These are phyloP conservation scores for Linyphia triangularis DNA, from an alignment of 2,888 invertebrate species.

Conservation along the genomic window DNA sequence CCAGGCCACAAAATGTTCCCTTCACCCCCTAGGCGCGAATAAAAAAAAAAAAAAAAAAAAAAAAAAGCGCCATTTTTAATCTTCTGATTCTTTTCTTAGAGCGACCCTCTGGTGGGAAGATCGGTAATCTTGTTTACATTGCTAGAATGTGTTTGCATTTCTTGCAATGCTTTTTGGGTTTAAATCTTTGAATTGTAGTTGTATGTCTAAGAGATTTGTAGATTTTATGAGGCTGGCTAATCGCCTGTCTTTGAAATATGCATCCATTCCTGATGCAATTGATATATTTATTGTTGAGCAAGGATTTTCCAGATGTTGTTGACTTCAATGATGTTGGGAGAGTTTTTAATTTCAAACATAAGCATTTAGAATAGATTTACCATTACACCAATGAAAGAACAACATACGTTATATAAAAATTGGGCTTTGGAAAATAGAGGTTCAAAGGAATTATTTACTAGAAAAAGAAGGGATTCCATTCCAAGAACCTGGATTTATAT, in stretches of 20 bases:
- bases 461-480: too few relatives aligned
- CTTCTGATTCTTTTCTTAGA: neutral
- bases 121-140: slow-evolving; percentile 46
- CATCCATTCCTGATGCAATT: neutral
- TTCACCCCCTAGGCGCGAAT: slow-evolving; percentile 49
- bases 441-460: too few relatives aligned
- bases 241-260: neutral
- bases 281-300: too few relatives aligned
- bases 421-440: too few relatives aligned
- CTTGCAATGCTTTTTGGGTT: neutral
- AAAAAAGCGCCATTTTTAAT: slow-evolving; percentile 19
- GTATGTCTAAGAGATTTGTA: neutral
- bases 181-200: neutral
- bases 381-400: too few relatives aligned
- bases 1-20: slow-evolving; percentile 44
- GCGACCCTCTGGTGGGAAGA: slow-evolving; percentile 52
- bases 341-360: too few relatives aligned
- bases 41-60: too few relatives aligned
- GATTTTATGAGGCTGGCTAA: neutral
- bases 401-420: too few relatives aligned
- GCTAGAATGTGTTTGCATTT: slow-evolving; percentile 9
- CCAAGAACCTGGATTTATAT: too few relatives aligned
- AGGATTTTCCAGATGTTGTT: too few relatives aligned
- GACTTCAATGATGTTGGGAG: too few relatives aligned
- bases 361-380: too few relatives aligned